Evolutionary conservation across 2,113 vertebrate species (phyloP).

Genomic region (Onychostoma macrolepis): DNA sequence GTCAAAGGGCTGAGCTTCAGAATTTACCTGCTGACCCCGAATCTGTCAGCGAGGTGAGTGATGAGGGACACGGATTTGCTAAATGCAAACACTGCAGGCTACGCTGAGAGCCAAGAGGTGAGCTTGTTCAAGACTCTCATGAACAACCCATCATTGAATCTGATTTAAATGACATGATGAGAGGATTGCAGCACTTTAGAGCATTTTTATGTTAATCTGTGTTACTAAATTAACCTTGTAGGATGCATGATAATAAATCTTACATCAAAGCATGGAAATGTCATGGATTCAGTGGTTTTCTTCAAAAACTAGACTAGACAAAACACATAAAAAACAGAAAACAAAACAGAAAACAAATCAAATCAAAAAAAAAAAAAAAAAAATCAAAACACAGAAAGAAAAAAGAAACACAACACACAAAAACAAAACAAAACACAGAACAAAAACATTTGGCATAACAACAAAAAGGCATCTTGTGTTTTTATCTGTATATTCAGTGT

Average conservation of each 20-base stretch:
- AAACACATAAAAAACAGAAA: not conserved
- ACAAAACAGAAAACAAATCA: not conserved
- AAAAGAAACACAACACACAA: not conserved
- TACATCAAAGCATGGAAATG: not conserved
- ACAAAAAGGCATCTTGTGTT: not conserved
- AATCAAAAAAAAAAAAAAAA: not conserved
- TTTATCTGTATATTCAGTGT: not conserved
- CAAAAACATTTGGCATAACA: not conserved
- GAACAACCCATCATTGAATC: slow-evolving; percentile 38
- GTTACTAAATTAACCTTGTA: not conserved
- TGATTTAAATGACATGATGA: slow-evolving; percentile 34
- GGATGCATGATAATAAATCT: not conserved
- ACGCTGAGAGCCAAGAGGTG: slow-evolving; percentile 33
- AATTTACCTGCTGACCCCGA: slow-evolving; percentile 43
- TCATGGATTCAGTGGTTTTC: not conserved
- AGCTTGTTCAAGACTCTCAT: slow-evolving; percentile 23
- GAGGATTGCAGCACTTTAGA: slow-evolving; percentile 8
- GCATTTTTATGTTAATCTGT: not conserved
- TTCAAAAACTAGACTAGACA: not conserved
- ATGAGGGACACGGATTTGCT: slow-evolving; percentile 38
- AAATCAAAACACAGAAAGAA: not conserved
- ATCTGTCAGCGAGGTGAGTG: slow-evolving; percentile 43
- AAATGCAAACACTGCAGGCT: slow-evolving; percentile 50
- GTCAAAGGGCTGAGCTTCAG: slow-evolving; percentile 27
- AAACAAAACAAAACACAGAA: not conserved